Evolutionary conservation across 2,113 vertebrate species (phyloP), one percentile per base, ranked within the genome.

Genomic region (Heteronetta atricapilla): DNA sequence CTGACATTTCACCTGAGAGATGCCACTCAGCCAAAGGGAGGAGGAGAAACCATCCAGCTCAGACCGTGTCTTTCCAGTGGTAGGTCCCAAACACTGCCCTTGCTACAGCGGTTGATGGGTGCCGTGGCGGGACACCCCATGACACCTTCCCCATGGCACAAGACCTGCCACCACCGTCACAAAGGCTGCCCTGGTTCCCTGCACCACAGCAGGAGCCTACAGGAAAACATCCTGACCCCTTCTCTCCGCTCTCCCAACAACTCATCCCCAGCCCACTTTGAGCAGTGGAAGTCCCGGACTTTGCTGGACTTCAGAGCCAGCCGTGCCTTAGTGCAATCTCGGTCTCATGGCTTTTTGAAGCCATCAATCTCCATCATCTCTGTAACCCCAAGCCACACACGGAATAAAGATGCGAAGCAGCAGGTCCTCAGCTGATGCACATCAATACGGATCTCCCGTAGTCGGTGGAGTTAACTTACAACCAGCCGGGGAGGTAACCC

Each of bases 101-200:
- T 0, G 1, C 33, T 26, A 40, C 14, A 5, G 21, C 5, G 29
- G 4, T 28, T 50, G 66, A n/a, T 33, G 34, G n/a, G 28, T 23
- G 23, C 88, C 48, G 3, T 2, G 58, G 38, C 22, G n/a, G 29
- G 23, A 22, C 9, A 8, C 1, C 4, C 62, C 0, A 0, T 19
- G 40, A 12, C 86, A 52, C 38, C 0, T 0, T 31, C 5, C 31
- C 42, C 4, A 0, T 3, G 36, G 6, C 89, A 53, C 1, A 0
- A 44, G 48, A 82, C 60, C 66, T 42, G 59, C 42, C 31, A 4
- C 48, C 46, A 28, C 3, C 1, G 2, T 40, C 59, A 13, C 23
- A 11, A 15, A 1, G 0, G 12, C 1, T 2, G 26, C 36, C 73
- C 46, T 29, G 53, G 17, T 48, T 76, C 58, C 42, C 48, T 36